These are phyloP conservation scores for Micromesistius poutassou DNA, from an alignment of 2,797 vertebrate species.

Conservation along the genomic window DNA sequence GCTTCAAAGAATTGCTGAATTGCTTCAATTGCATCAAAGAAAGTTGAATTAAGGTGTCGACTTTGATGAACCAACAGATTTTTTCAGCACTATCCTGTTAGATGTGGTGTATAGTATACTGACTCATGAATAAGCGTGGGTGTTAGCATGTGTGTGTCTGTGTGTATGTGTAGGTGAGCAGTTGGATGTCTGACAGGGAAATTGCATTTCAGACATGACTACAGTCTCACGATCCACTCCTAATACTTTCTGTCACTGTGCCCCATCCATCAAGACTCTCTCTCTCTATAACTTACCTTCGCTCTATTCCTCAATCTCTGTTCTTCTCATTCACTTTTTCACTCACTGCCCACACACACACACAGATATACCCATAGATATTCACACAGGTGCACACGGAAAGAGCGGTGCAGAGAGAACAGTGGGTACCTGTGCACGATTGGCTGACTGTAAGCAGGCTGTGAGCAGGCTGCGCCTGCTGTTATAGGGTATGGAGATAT, in stretches of 20 bases:
- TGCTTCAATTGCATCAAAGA: background rate
- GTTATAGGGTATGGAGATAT: background rate
- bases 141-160: background rate
- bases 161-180: slow-evolving; percentile 7
- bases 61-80: slow-evolving; percentile 1
- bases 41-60: background rate
- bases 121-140: background rate
- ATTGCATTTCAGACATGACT: slow-evolving; percentile 52
- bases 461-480: background rate
- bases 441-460: background rate
- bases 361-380: background rate
- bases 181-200: slow-evolving; percentile 53
- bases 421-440: slow-evolving; percentile 8
- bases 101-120: slow-evolving; percentile 27
- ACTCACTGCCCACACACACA: background rate
- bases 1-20: background rate
- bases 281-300: slow-evolving; percentile 20
- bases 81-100: slow-evolving; percentile 7
- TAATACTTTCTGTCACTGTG: slow-evolving; percentile 53
- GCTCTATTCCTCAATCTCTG: slow-evolving; percentile 13
- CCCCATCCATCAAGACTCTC: slow-evolving; percentile 48
- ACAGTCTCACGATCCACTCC: slow-evolving; percentile 25
- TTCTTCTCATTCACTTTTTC: slow-evolving; percentile 16
- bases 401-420: slow-evolving; percentile 12
- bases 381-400: background rate